A percentile compares a stretch with the other conserved stretches of the same genome.
These are phyloP conservation scores for Antrozous pallidus DNA, from an alignment of 2,797 vertebrate genomes.

Conservation along the genomic window DNA sequence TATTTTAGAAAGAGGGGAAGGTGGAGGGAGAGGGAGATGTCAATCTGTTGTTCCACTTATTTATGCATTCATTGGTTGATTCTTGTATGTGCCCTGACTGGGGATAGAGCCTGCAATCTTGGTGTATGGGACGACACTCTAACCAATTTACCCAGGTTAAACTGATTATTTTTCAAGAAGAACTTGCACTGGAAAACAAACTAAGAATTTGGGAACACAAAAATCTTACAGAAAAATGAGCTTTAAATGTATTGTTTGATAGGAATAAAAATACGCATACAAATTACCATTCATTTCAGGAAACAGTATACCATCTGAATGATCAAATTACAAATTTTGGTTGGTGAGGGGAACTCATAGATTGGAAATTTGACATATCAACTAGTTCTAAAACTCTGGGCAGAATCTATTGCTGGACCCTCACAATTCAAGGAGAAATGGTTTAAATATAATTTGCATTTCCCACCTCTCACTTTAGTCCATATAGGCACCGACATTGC, in stretches of 20 bases:
- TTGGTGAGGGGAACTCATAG: not conserved
- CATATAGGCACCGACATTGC: not conserved
- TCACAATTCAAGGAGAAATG: not conserved
- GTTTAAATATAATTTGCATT: not conserved
- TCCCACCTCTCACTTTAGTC: not conserved
- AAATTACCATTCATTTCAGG: constrained; percentile 11
- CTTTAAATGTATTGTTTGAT: constrained; percentile 18
- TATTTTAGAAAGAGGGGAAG: not conserved
- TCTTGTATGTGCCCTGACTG: not conserved
- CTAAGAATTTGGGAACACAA: constrained; percentile 15
- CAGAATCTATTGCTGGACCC: not conserved
- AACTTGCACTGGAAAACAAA: constrained; percentile 32
- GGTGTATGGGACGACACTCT: not conserved
- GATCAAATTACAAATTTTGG: not conserved
- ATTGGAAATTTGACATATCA: not conserved
- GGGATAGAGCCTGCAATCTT: not conserved
- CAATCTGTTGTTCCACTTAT: not conserved
- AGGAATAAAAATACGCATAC: not conserved
- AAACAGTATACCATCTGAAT: not conserved
- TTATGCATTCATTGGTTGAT: not conserved
- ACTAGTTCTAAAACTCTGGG: not conserved
- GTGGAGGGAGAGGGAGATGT: not conserved
- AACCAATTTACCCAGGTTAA: not conserved
- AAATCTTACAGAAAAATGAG: constrained; percentile 36
- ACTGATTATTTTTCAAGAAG: constrained; percentile 30